A percentile compares a stretch with the other conserved stretches of the same genome.
Evolutionary conservation across 2,113 vertebrate genomes (phyloP).

Genomic region (Suricata suricatta): DNA sequence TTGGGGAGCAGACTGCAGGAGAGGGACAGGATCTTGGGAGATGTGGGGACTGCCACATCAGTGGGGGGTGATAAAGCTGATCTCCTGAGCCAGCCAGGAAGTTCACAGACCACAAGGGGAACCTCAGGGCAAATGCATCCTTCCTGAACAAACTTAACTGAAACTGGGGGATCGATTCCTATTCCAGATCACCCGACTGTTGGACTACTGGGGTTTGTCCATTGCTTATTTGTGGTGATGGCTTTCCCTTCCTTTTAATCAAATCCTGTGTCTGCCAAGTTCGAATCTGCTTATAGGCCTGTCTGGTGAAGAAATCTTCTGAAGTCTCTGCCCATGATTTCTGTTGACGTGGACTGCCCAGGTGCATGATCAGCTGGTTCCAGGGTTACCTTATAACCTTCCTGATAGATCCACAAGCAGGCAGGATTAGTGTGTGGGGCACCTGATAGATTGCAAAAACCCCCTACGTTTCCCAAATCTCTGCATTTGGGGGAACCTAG

Average conservation of each 20-base stretch:
- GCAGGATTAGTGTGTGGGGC: background rate
- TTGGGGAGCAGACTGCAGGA: background rate
- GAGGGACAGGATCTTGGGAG: background rate
- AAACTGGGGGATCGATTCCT: background rate
- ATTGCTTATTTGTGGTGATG: background rate
- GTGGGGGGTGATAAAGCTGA: background rate
- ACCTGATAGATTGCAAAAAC: background rate
- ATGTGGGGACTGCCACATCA: background rate
- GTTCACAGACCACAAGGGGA: background rate
- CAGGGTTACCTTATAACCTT: background rate
- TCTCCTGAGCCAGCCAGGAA: background rate
- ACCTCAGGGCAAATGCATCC: background rate
- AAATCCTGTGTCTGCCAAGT: background rate
- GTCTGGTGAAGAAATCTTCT: background rate
- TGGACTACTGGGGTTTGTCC: background rate
- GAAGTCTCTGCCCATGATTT: background rate
- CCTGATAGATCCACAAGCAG: background rate
- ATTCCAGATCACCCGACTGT: background rate
- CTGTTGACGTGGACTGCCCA: background rate
- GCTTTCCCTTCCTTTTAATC: conserved; percentile 15
- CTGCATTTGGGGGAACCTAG: conserved; percentile 11
- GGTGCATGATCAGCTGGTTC: background rate
- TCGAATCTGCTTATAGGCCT: background rate
- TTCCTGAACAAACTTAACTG: background rate
- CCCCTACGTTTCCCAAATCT: background rate